Evolutionary conservation across 2,113 vertebrate species (phyloP).

Genomic region (Papio anubis): DNA sequence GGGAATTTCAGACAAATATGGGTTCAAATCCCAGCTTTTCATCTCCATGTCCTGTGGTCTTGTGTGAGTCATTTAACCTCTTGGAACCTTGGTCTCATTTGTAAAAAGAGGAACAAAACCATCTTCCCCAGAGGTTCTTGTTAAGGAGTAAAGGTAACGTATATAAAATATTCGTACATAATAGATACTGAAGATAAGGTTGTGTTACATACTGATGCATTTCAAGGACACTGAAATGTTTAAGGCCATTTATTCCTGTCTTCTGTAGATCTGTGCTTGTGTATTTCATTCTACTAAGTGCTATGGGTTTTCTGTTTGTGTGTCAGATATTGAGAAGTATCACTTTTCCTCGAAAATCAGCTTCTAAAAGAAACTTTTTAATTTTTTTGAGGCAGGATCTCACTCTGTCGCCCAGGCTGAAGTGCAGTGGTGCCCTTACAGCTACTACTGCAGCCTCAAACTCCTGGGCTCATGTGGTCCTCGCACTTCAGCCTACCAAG

Average conservation of each 20-base stretch:
- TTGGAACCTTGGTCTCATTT: neutral
- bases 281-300: neutral
- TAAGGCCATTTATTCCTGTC: rapidly evolving
- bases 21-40: neutral
- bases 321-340: neutral
- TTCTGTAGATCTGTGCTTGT: too few relatives aligned
- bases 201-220: rapidly evolving
- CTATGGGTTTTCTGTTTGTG: too few relatives aligned
- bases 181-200: neutral
- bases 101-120: neutral
- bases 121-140: neutral
- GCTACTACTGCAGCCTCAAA: too few relatives aligned
- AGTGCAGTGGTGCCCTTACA: too few relatives aligned
- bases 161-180: rapidly evolving
- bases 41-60: neutral
- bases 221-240: rapidly evolving
- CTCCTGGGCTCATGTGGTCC: too few relatives aligned
- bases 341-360: neutral
- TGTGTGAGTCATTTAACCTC: neutral
- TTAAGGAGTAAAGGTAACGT: neutral
- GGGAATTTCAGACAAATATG: neutral
- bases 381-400: too few relatives aligned
- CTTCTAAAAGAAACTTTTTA: neutral
- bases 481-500: too few relatives aligned
- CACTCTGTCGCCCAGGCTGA: too few relatives aligned